These are phyloP conservation scores for Dendrocincla tyrannina DNA, from an alignment of 2,797 vertebrate genomes.

Conservation along the genomic window DNA sequence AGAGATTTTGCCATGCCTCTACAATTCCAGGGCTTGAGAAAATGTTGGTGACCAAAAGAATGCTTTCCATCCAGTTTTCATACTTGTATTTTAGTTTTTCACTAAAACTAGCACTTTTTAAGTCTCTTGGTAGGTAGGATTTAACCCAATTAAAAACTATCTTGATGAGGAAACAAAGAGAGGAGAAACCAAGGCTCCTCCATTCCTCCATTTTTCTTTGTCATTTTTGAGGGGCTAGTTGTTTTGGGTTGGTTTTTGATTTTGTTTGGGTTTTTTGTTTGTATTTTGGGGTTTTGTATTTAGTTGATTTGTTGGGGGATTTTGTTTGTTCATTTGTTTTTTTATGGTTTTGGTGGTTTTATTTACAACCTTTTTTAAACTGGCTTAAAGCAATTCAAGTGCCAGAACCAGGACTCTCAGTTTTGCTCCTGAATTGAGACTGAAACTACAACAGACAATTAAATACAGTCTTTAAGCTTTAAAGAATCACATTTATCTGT, in stretches of 20 bases:
- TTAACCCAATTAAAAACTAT: not conserved
- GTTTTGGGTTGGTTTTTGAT: rapidly evolving
- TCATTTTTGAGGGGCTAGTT: rapidly evolving
- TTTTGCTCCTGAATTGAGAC: not conserved
- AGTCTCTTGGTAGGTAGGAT: rapidly evolving
- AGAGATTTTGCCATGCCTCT: not conserved
- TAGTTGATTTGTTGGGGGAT: not conserved
- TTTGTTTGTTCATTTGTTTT: not conserved
- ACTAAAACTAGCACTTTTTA: not conserved
- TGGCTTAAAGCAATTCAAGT: not conserved
- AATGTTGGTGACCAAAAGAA: not conserved
- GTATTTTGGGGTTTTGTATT: not conserved
- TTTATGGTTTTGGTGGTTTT: too few relatives aligned
- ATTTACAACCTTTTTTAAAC: not conserved
- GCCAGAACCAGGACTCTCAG: not conserved
- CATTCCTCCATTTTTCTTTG: rapidly evolving
- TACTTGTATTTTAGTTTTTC: not conserved
- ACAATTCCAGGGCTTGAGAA: not conserved
- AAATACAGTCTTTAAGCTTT: not conserved
- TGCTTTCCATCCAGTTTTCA: not conserved
- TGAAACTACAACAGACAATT: not conserved
- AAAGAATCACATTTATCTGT: not conserved
- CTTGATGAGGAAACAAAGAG: not conserved
- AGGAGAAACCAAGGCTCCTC: rapidly evolving
- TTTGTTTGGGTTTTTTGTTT: not conserved